Evolutionary conservation across 2,888 invertebrate species (phyloP).

Genomic region (Marronus borbonicus): DNA sequence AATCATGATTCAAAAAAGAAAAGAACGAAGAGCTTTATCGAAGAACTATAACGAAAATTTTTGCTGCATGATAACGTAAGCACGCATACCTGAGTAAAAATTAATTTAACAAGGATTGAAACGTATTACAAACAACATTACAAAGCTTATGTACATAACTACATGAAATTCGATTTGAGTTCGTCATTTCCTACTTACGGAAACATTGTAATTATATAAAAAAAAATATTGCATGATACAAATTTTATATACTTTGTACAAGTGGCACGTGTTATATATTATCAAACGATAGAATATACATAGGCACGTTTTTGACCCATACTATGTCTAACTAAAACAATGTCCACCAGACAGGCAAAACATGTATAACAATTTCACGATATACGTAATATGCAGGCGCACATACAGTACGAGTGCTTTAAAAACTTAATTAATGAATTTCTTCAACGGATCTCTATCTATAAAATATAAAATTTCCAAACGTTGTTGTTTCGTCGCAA

Average conservation of each 20-base stretch:
- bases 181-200: too few species aligned
- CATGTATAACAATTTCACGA: constrained; percentile 13
- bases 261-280: constrained; percentile 43
- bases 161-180: too few species aligned
- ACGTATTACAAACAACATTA: background rate
- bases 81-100: constrained; percentile 50
- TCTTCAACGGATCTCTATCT: too few species aligned
- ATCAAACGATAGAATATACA: constrained; percentile 35
- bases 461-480: too few species aligned
- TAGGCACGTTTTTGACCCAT: constrained; percentile 47
- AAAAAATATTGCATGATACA: constrained; percentile 16
- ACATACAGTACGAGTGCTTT: too few species aligned
- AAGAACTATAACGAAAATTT: constrained; percentile 27
- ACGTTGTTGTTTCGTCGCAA: too few species aligned
- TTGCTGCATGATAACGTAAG: constrained; percentile 18
- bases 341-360: constrained; percentile 19
- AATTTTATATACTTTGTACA: constrained; percentile 45
- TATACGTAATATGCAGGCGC: too few species aligned
- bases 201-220: constrained; percentile 9
- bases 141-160: background rate
- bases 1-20: background rate
- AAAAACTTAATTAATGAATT: too few species aligned
- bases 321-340: constrained; percentile 23
- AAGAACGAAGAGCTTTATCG: background rate
- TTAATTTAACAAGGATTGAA: constrained; percentile 22